phyloP scores from a whole-genome alignment of 2,797 vertebrate genomes.

The Anolis apletophallus region DNA sequence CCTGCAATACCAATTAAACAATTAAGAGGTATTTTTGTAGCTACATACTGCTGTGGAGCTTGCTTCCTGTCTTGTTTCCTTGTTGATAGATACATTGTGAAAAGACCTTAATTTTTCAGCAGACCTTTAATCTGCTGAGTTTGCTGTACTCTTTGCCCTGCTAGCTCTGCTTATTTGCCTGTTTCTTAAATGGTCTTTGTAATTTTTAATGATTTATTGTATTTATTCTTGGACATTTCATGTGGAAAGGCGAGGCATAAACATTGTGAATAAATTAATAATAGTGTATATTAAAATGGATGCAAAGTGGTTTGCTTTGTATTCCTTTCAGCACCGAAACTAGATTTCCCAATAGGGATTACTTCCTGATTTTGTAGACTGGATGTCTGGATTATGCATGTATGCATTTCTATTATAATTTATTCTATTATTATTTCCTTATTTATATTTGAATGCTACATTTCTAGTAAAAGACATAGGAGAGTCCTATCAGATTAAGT shows the following conservation, averaged over 20 bases:
- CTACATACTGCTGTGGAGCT: too few species aligned
- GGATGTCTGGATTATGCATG: background rate
- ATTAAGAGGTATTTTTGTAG: background rate
- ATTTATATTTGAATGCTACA: background rate
- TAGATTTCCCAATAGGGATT: background rate
- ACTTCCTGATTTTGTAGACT: background rate
- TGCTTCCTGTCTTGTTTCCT: too few species aligned
- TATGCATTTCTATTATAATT: too few species aligned
- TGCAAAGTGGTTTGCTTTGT: background rate
- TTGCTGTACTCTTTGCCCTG: background rate
- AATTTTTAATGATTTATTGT: background rate
- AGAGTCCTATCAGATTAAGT: background rate
- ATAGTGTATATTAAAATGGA: background rate
- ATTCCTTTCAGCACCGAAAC: background rate
- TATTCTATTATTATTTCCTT: background rate
- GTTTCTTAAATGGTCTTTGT: background rate
- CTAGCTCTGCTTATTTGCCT: background rate
- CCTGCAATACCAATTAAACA: background rate
- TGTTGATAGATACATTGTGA: background rate
- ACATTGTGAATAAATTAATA: slow-evolving; percentile 1
- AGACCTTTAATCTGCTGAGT: background rate
- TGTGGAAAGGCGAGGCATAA: background rate
- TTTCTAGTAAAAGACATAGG: background rate
- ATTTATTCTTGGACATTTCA: background rate
- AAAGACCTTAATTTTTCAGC: background rate